These are phyloP conservation scores for Romanogobio albipinnatus DNA, from an alignment of 2,113 vertebrate genomes.

Conservation along the genomic window DNA sequence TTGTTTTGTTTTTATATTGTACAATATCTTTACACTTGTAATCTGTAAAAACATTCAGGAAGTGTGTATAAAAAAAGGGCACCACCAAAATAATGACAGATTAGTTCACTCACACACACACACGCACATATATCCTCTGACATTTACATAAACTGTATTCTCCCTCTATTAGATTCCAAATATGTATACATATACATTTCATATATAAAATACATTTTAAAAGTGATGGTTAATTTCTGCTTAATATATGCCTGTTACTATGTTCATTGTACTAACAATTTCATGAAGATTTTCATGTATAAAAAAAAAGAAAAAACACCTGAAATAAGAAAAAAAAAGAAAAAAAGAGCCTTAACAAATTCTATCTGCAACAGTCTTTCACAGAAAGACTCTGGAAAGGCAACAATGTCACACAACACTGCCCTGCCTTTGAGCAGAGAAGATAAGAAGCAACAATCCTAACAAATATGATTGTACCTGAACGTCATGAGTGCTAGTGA, in stretches of 20 bases:
- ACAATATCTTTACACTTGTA: constrained; percentile 71
- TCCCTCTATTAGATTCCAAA: constrained; percentile 71
- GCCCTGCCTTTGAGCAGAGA: constrained; percentile 71
- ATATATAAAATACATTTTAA: constrained; percentile 79
- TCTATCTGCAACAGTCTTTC: constrained; percentile 83
- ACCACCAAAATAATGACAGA: constrained; percentile 71
- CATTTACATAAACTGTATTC: constrained; percentile 73
- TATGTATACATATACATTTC: constrained; percentile 71
- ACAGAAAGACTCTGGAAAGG: constrained; percentile 90
- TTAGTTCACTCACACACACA: constrained; percentile 62
- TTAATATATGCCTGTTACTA: constrained; percentile 65
- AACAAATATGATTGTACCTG: constrained; percentile 60
- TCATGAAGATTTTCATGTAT: constrained; percentile 64
- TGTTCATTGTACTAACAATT: constrained; percentile 65
- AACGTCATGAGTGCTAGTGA: constrained; percentile 45
- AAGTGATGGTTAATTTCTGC: constrained; percentile 72
- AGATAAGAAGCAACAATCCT: constrained; percentile 56
- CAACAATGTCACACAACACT: constrained; percentile 74
- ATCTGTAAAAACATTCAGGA: constrained; percentile 82
- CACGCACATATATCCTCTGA: constrained; percentile 63
- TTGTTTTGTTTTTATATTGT: constrained; percentile 65
- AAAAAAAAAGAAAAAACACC: constrained; percentile 68
- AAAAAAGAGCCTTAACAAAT: constrained; percentile 73
- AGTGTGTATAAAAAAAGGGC: constrained; percentile 74
- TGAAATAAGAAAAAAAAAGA: constrained; percentile 49